A percentile compares a stretch with the other conserved stretches of the same genome.
phyloP scores from a whole-genome alignment of 2,797 vertebrate species.

The Megaceryle alcyon region DNA sequence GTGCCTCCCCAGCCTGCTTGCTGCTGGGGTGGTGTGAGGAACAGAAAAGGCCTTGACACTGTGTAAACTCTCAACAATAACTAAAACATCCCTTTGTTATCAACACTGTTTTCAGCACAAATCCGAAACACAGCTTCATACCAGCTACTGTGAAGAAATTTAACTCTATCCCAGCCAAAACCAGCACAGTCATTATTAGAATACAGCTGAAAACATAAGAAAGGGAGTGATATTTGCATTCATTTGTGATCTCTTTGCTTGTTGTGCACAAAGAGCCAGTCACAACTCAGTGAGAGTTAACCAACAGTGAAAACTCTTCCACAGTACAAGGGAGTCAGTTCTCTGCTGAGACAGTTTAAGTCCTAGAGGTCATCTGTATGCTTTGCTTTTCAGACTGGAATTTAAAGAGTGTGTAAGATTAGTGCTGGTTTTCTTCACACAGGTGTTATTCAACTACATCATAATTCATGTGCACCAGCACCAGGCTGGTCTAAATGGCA shows the following conservation, averaged over 20 bases:
- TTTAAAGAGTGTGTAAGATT: neutral
- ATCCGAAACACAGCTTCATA: neutral
- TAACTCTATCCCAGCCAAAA: neutral
- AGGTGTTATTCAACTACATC: neutral
- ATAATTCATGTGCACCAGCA: neutral
- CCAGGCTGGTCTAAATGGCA: neutral
- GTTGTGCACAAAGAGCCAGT: neutral
- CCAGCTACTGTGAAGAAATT: neutral
- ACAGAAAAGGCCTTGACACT: neutral
- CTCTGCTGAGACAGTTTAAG: neutral
- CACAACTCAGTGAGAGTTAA: neutral
- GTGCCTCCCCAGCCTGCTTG: accelerated
- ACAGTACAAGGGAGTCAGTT: neutral
- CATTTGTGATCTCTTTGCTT: neutral
- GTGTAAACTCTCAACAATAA: too few relatives aligned
- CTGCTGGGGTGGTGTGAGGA: neutral
- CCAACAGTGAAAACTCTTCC: neutral
- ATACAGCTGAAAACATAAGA: neutral
- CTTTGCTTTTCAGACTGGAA: neutral
- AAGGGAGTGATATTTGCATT: neutral
- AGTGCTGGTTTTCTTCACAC: neutral
- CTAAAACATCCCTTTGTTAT: neutral
- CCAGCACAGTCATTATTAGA: neutral
- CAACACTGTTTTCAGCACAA: too few relatives aligned
- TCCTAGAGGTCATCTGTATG: neutral